Evolutionary conservation across 2,113 vertebrate species (phyloP).

Genomic region (Ranitomeya imitator): DNA sequence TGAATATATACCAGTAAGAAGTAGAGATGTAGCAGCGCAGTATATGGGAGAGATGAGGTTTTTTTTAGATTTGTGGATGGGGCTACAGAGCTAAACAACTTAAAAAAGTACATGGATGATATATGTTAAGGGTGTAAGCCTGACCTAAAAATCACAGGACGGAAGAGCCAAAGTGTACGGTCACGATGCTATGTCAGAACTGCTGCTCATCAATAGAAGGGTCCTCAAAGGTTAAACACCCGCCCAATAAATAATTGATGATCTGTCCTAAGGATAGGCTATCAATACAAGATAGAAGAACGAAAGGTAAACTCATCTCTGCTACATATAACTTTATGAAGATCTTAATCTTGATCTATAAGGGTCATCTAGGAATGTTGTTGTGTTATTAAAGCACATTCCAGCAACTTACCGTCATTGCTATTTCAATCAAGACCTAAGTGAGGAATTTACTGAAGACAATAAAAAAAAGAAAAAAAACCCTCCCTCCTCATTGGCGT

Average conservation of each 20-base stretch:
- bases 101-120: not conserved
- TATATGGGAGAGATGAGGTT: not conserved
- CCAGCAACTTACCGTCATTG: not conserved
- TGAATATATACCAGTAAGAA: not conserved
- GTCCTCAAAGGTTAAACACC: not conserved
- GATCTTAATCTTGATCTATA: not conserved
- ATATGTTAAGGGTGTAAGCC: not conserved
- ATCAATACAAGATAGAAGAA: not conserved
- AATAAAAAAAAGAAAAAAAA: not conserved
- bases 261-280: not conserved
- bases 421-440: not conserved
- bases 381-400: not conserved
- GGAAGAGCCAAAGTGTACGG: no score
- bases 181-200: no score
- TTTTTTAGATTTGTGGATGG: not conserved
- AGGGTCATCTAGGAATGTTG: not conserved
- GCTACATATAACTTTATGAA: not conserved
- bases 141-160: not conserved
- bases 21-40: not conserved
- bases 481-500: not conserved
- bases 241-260: not conserved
- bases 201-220: not conserved
- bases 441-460: conserved; percentile 14
- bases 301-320: not conserved
- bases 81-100: not conserved